phyloP scores from a whole-genome alignment of 2,797 vertebrate genomes.

The Lithobates pipiens region DNA sequence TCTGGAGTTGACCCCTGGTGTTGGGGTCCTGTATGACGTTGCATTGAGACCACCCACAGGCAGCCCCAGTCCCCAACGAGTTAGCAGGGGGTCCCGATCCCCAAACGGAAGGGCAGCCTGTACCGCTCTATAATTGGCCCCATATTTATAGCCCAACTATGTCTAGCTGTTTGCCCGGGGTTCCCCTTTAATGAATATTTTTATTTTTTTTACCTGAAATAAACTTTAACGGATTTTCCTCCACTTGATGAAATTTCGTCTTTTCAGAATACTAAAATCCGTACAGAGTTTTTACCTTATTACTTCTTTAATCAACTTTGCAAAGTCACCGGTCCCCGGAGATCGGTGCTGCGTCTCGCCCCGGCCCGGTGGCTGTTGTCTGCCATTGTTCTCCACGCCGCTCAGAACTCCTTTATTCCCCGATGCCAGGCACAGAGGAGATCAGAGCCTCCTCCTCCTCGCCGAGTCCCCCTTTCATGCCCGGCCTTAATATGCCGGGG shows the following conservation, averaged over 20 bases:
- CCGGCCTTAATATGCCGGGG: not conserved
- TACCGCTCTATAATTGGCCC: too few species aligned
- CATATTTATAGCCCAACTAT: too few species aligned
- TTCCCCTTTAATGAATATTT: not conserved
- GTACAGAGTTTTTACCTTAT: not conserved
- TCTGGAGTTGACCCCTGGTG: too few species aligned
- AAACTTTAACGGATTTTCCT: not conserved
- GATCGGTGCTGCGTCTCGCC: not conserved
- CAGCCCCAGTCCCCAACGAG: too few species aligned
- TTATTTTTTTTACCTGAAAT: not conserved
- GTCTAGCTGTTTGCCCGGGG: not conserved
- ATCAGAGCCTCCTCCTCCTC: conserved; percentile 28
- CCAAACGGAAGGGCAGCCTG: too few species aligned
- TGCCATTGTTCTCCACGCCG: not conserved
- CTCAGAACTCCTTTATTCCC: conserved; percentile 18
- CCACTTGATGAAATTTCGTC: not conserved
- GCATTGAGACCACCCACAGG: too few species aligned
- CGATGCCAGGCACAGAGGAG: not conserved
- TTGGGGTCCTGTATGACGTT: too few species aligned
- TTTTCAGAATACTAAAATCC: not conserved
- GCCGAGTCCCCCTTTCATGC: conserved; percentile 25
- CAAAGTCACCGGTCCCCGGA: conserved; percentile 27
- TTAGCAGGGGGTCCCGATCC: too few species aligned
- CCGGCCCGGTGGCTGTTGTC: not conserved
- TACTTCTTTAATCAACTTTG: conserved; percentile 38